A percentile compares a stretch with the other conserved stretches of the same genome.
Conservation (phyloP, 1,140 invertebrate species). For the Metopolophium dirhodum region DNA sequence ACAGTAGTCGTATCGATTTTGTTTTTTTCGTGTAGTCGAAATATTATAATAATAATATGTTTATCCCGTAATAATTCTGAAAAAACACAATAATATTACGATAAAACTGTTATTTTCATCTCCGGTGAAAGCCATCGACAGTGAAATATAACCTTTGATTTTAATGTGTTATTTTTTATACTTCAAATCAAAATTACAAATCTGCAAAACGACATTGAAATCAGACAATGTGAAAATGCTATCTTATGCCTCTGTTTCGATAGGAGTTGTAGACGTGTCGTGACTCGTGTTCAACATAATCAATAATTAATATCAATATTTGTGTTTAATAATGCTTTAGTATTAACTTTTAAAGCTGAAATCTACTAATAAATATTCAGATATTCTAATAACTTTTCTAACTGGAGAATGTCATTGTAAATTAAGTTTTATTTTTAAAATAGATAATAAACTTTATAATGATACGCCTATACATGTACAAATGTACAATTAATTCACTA, state of each 20-base stretch:
- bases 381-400: no score
- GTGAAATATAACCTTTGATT: neutral
- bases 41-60: neutral
- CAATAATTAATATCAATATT: no score
- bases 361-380: no score
- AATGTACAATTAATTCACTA: neutral
- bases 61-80: neutral
- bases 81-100: neutral
- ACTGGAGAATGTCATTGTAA: neutral
- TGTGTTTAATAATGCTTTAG: no score
- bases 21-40: neutral
- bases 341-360: no score
- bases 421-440: neutral
- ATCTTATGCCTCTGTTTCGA: neutral
- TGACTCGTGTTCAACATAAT: neutral
- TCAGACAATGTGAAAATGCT: neutral
- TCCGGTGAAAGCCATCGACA: neutral
- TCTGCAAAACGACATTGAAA: neutral
- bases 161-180: neutral
- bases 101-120: neutral
- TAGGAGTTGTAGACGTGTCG: no score
- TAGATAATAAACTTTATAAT: neutral
- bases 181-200: neutral
- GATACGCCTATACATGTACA: no score
- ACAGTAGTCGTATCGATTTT: slow-evolving; percentile 35